Base-by-base conservation (phyloP, 2,797 vertebrate genomes). In the Todus mexicanus region DNA sequence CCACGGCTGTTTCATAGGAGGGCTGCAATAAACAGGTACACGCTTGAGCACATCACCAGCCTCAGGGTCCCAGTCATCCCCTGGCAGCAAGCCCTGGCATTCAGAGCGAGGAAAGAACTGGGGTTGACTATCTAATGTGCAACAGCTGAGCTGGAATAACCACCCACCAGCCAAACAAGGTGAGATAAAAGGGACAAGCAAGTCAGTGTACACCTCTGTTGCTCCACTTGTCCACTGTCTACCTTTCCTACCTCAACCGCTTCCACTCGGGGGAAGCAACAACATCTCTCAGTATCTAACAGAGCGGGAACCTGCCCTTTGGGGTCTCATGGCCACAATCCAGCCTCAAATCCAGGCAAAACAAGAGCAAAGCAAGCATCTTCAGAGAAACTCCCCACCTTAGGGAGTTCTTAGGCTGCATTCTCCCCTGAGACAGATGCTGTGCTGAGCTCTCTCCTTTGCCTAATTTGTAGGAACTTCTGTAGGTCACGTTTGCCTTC, bases 121-220 rank as follows among this genome's bases (percentile, higher is more conserved):
- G 17, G 40, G 25, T 12, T 65, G 38, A 48, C 54, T 60, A 38
- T 2, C 5, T 0, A 16, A 53, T 0, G 0, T 54, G 33, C 54
- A 84, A 56, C 27, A 68, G 38, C 71, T 18, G 64, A 90, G 37
- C 48, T 63, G 84, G 40, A 84, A 69, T 60, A 48, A 75, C 11
- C 40, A 47, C 50, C 16, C 35, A 47, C n/a, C 0, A 0, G 66
- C 59, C 45, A 87, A 11, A 7, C 35, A 42, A 29, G 29, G 47
- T 9, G 51, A 65, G 75, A 63, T 5, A 42, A 64, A 83, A 75
- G 8, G 35, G 29, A 65, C n/a, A 63, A 72, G 53, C 4, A 60
- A 77, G 33, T 14, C 50, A 21, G 22, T 4, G 31, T 17, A 40
- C 17, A 31, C 10, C 50, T 69, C 56, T 75, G 10, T 37, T 77